Evolutionary conservation across 2,113 vertebrate species (phyloP).

Genomic region (Anoura caudifer): DNA sequence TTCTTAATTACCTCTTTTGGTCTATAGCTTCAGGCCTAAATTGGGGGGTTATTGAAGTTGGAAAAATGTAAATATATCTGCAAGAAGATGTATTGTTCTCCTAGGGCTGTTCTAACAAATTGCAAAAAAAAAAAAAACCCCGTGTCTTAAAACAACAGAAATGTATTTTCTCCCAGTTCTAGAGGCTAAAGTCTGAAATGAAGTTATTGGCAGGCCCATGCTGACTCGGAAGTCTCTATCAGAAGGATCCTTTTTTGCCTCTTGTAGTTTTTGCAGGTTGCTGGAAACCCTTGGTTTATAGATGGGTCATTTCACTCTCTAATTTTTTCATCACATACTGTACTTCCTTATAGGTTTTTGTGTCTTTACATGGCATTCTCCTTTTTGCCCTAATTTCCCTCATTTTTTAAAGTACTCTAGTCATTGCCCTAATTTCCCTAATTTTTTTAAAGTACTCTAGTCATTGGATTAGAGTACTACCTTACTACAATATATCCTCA

Average conservation of each 20-base stretch:
- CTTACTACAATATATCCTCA: neutral
- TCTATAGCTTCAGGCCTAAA: conserved; percentile 25
- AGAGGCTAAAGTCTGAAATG: neutral
- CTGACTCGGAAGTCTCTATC: too few relatives aligned
- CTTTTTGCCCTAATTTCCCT: neutral
- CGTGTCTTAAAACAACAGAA: neutral
- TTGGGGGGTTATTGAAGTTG: neutral
- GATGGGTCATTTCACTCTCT: neutral
- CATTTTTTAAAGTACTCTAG: too few relatives aligned
- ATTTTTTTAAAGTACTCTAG: too few relatives aligned
- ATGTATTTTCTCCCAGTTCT: neutral
- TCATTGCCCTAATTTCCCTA: too few relatives aligned
- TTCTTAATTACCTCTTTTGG: conserved; percentile 44
- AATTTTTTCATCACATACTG: neutral
- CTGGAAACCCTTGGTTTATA: neutral
- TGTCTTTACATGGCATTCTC: neutral
- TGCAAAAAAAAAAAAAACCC: neutral
- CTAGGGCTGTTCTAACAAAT: neutral
- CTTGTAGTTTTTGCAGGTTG: neutral
- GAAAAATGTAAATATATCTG: neutral
- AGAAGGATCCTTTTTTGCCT: neutral
- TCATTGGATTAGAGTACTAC: too few relatives aligned
- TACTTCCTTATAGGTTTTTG: neutral
- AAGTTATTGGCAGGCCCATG: neutral
- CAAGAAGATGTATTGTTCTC: conserved; percentile 2